A percentile compares a stretch with the other conserved stretches of the same genome.
These are phyloP conservation scores for Gobiocypris rarus DNA, from an alignment of 2,113 vertebrate species.

Conservation along the genomic window DNA sequence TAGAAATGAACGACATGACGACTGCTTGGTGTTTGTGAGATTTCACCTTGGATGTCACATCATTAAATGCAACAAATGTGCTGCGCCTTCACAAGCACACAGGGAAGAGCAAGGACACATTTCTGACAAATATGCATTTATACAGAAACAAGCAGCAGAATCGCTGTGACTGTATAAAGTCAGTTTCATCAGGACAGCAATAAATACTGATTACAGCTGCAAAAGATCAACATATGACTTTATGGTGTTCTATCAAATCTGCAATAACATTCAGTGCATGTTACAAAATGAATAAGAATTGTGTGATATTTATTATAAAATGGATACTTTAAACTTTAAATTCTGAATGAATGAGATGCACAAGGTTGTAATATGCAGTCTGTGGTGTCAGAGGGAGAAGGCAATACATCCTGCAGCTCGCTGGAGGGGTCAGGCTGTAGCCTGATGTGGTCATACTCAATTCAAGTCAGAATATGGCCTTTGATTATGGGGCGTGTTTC, in stretches of 20 bases:
- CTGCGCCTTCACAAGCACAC: not conserved
- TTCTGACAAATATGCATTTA: not conserved
- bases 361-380: not conserved
- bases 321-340: not conserved
- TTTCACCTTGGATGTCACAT: conserved; percentile 8
- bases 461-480: too few species aligned
- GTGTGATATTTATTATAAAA: not conserved
- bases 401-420: too few species aligned
- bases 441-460: too few species aligned
- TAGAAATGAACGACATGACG: not conserved
- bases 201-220: not conserved
- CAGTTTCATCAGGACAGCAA: not conserved
- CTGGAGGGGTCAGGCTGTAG: too few species aligned
- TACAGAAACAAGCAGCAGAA: not conserved
- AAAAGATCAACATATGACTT: not conserved
- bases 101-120: not conserved
- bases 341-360: not conserved
- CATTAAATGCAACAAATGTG: not conserved
- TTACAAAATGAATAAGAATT: not conserved
- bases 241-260: not conserved
- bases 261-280: not conserved
- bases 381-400: too few species aligned
- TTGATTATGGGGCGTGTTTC: too few species aligned
- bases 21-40: not conserved
- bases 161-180: too few species aligned